phyloP scores from a whole-genome alignment of 1,140 invertebrate species.

The Zeugodacus cucurbitae region DNA sequence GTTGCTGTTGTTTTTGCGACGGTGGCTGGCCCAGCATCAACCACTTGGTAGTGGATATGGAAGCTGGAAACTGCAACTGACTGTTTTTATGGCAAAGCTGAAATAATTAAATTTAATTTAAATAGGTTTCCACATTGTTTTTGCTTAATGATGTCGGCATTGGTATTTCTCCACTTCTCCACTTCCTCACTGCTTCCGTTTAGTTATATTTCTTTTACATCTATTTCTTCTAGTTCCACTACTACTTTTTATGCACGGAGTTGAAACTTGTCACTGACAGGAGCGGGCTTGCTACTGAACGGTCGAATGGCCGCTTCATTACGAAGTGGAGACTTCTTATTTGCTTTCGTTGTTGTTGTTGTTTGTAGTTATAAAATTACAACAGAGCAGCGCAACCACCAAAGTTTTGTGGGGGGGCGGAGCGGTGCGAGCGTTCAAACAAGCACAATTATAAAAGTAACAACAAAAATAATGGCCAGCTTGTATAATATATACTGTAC shows the following conservation, averaged over 20 bases:
- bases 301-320: neutral
- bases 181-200: neutral
- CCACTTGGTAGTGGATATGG: neutral
- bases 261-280: neutral
- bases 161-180: neutral
- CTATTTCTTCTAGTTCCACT: neutral
- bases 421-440: neutral
- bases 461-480: neutral
- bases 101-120: conserved; percentile 31
- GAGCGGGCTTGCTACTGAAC: neutral
- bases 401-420: neutral
- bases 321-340: neutral
- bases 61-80: neutral
- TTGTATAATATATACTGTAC: neutral
- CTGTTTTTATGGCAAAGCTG: neutral
- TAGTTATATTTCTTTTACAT: neutral
- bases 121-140: conserved; percentile 35
- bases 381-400: neutral
- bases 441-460: conserved; percentile 16
- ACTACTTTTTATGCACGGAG: neutral
- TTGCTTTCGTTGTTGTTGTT: neutral
- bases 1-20: neutral
- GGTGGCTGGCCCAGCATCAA: neutral
- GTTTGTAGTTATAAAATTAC: conserved; percentile 13
- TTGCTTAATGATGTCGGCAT: conserved; percentile 14